Evolutionary conservation across 2,797 vertebrate species (phyloP).

Genomic region (Hylomyscus alleni): DNA sequence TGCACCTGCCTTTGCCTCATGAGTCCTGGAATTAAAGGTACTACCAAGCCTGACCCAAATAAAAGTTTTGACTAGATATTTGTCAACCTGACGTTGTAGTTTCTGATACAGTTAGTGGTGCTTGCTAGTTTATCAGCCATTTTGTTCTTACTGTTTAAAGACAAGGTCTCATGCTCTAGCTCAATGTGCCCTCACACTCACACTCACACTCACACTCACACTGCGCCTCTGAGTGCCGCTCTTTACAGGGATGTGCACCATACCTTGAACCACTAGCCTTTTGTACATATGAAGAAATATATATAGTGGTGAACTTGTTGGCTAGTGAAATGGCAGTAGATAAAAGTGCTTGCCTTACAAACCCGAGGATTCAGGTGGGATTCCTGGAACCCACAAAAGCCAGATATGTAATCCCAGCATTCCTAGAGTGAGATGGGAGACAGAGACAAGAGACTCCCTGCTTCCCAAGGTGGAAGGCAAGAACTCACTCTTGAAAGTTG

Average conservation of each 20-base stretch:
- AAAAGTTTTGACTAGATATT: not conserved
- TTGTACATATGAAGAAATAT: not conserved
- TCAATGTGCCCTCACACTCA: not conserved
- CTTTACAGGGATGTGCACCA: not conserved
- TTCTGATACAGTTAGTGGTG: not conserved
- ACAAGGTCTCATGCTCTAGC: not conserved
- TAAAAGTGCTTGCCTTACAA: not conserved
- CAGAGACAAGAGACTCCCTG: too few species aligned
- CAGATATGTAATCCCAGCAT: not conserved
- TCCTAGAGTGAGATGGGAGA: not conserved
- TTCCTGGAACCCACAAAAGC: not conserved
- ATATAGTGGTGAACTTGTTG: not conserved
- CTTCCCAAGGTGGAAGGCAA: not conserved
- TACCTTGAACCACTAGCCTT: not conserved
- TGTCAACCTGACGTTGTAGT: not conserved
- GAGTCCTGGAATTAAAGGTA: not conserved
- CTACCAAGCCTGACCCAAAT: not conserved
- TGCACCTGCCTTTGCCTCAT: not conserved
- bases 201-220: not conserved
- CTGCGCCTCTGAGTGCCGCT: not conserved
- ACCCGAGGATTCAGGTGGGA: not conserved
- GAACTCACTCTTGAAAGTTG: not conserved
- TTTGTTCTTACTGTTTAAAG: not conserved
- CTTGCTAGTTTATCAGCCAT: constrained; percentile 37
- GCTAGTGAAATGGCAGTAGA: not conserved